phyloP scores from a whole-genome alignment of 2,113 vertebrate genomes.

The Cephalophus harveyi region DNA sequence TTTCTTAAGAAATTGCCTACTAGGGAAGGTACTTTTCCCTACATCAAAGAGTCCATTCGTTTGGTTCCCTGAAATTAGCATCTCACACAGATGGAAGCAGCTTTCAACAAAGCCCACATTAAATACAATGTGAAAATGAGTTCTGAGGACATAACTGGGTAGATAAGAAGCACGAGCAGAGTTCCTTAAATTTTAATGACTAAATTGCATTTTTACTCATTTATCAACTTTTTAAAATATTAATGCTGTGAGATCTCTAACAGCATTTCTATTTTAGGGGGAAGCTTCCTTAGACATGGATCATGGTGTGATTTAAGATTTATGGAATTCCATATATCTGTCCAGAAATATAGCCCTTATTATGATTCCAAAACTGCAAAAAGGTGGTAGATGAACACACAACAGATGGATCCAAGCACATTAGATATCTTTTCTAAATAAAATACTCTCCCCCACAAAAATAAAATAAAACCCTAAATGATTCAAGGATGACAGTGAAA shows the following conservation, averaged over 20 bases:
- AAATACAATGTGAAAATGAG: slow-evolving; percentile 18
- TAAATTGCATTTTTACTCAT: slow-evolving; percentile 60
- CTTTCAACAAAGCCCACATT: not conserved
- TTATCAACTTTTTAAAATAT: slow-evolving; percentile 67
- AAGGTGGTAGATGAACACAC: not conserved
- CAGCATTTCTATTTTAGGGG: slow-evolving; percentile 67
- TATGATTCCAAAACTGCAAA: not conserved
- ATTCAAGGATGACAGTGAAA: not conserved
- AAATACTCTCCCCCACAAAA: not conserved
- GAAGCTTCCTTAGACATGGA: slow-evolving; percentile 51
- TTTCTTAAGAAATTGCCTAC: slow-evolving; percentile 7
- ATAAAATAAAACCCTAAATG: not conserved
- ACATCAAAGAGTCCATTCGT: not conserved
- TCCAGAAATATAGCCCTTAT: slow-evolving; percentile 50
- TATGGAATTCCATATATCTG: slow-evolving; percentile 71
- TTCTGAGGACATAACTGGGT: slow-evolving; percentile 1
- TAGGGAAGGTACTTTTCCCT: not conserved
- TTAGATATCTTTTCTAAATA: not conserved
- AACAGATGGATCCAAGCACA: not conserved
- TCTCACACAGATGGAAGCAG: not conserved
- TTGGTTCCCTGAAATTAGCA: not conserved
- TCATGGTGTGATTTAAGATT: slow-evolving; percentile 69
- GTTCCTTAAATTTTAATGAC: slow-evolving; percentile 44
- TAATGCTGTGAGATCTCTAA: slow-evolving; percentile 65
- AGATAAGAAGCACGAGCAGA: not conserved